Conservation (phyloP, 1,140 invertebrate genomes). For the Copidosoma floridanum region DNA sequence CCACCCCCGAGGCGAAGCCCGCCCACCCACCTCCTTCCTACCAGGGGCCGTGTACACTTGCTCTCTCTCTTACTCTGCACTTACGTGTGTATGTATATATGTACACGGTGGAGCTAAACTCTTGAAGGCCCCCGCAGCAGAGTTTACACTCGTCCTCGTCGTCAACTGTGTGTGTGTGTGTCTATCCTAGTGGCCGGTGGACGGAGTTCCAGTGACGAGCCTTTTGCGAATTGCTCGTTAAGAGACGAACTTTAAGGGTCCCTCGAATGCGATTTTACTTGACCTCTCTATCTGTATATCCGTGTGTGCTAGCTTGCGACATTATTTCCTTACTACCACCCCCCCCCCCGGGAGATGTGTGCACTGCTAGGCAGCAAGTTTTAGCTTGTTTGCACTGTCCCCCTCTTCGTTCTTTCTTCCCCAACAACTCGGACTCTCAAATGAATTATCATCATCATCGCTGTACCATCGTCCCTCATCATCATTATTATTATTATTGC, state of each 20-base stretch:
- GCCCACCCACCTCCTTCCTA: slow-evolving; percentile 35
- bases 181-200: too few relatives aligned
- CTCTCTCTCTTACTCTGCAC: slow-evolving; percentile 12
- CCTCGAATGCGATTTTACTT: slow-evolving; percentile 4
- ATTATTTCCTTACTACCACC: slow-evolving; percentile 38
- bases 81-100: slow-evolving; percentile 4
- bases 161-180: neutral
- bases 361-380: too few relatives aligned
- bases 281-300: slow-evolving; percentile 13
- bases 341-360: too few relatives aligned
- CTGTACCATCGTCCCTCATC: too few relatives aligned
- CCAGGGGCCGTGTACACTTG: slow-evolving; percentile 22
- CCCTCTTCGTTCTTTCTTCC: too few relatives aligned
- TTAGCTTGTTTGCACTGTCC: too few relatives aligned
- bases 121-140: slow-evolving; percentile 48
- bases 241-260: slow-evolving; percentile 25
- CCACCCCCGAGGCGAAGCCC: neutral
- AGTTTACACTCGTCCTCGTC: slow-evolving; percentile 37
- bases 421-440: too few relatives aligned
- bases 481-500: too few relatives aligned
- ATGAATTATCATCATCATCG: too few relatives aligned
- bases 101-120: slow-evolving; percentile 47
- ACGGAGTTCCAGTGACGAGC: slow-evolving; percentile 6
- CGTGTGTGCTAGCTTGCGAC: slow-evolving; percentile 30
- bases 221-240: slow-evolving; percentile 38